phyloP scores from a whole-genome alignment of 1,140 invertebrate species.

The Oncopeltus fasciatus region DNA sequence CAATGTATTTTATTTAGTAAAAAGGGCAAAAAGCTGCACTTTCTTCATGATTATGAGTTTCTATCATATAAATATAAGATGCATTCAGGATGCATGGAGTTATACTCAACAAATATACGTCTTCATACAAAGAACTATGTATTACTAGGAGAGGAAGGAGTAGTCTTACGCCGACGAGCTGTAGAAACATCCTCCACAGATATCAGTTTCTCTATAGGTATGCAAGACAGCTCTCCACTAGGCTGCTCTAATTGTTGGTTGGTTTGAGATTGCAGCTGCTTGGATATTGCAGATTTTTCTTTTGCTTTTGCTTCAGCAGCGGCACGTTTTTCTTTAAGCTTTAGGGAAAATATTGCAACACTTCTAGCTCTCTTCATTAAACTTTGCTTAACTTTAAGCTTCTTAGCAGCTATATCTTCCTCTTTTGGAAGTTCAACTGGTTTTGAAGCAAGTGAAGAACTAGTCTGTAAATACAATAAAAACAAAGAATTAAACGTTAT shows the following conservation, averaged over 20 bases:
- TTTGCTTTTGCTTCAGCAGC: slow-evolving; percentile 47
- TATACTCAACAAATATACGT: too few relatives aligned
- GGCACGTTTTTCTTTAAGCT: slow-evolving; percentile 56
- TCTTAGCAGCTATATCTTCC: slow-evolving; percentile 28
- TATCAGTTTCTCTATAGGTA: slow-evolving; percentile 59
- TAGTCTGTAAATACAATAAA: not conserved
- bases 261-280: slow-evolving; percentile 16
- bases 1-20: too few relatives aligned
- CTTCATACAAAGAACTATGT: too few relatives aligned
- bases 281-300: slow-evolving; percentile 23
- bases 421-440: slow-evolving; percentile 39
- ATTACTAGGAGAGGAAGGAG: not conserved
- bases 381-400: slow-evolving; percentile 41
- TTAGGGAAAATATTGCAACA: slow-evolving; percentile 67
- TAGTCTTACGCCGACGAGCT: not conserved
- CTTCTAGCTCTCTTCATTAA: slow-evolving; percentile 65
- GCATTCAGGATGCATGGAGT: too few relatives aligned
- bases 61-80: too few relatives aligned
- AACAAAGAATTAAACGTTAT: not conserved
- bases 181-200: slow-evolving; percentile 22
- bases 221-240: slow-evolving; percentile 62
- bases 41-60: too few relatives aligned
- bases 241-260: too few relatives aligned
- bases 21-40: too few relatives aligned
- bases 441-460: slow-evolving; percentile 23